Percentiles rank a stretch among this genome's conserved stretches.
These are phyloP conservation scores for Otus sunia DNA, from an alignment of 2,113 vertebrate species.

Conservation along the genomic window DNA sequence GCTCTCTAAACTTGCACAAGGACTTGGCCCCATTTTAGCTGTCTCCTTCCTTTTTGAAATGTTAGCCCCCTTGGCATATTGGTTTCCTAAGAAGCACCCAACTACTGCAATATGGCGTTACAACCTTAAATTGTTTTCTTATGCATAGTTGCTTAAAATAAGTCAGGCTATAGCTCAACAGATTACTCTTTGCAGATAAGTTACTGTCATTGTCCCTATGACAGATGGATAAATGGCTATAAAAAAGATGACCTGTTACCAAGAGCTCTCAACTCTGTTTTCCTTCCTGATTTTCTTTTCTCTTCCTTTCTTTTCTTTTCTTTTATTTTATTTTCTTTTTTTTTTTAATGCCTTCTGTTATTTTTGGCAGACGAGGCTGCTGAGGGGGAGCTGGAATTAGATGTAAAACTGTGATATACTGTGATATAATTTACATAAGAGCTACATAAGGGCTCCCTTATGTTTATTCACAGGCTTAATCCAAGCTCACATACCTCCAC, in stretches of 20 bases:
- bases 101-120: background rate
- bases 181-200: conserved; percentile 44
- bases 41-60: conserved; percentile 29
- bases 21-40: conserved; percentile 26
- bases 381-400: conserved; percentile 63
- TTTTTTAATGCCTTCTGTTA: conserved; percentile 51
- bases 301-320: background rate
- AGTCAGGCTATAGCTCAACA: conserved; percentile 50
- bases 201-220: conserved; percentile 22
- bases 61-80: conserved; percentile 13
- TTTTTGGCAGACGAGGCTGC: conserved; percentile 68
- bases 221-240: conserved; percentile 48
- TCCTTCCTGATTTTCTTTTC: conserved; percentile 22
- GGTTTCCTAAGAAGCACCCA: background rate
- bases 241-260: conserved; percentile 49
- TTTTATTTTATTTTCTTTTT: background rate
- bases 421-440: conserved; percentile 63
- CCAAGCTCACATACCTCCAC: conserved; percentile 69
- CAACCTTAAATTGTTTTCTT: background rate
- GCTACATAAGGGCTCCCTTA: conserved; percentile 68
- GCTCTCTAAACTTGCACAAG: conserved; percentile 35
- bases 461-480: conserved; percentile 74
- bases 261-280: conserved; percentile 45
- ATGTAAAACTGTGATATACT: conserved; percentile 70
- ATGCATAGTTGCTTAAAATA: background rate